Percentiles rank a stretch among this genome's conserved stretches.
Conservation (phyloP, 1,140 invertebrate species). For the Ceratoteleas bidentatus region DNA sequence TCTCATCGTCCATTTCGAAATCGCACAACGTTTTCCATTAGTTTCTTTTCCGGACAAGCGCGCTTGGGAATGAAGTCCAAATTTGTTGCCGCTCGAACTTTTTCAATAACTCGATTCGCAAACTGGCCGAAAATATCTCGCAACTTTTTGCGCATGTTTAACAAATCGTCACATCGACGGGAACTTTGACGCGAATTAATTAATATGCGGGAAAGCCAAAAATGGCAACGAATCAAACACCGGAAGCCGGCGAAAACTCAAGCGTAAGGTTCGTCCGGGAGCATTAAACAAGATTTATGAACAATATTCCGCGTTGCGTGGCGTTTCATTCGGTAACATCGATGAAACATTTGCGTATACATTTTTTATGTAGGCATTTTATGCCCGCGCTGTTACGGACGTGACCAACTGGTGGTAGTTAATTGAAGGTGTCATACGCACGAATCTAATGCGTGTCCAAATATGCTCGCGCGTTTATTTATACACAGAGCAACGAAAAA, state of each 20-base stretch:
- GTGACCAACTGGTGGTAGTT: conserved; percentile 44
- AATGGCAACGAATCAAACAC: neutral
- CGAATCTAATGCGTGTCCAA: conserved; percentile 41
- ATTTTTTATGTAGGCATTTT: conserved; percentile 43
- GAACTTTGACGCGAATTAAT: too few species aligned
- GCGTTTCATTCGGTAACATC: conserved; percentile 25
- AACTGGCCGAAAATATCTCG: neutral
- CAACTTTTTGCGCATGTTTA: too few species aligned
- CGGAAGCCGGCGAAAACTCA: neutral
- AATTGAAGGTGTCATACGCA: conserved; percentile 56
- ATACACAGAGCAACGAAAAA: conserved; percentile 4
- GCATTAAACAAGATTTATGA: conserved; percentile 16
- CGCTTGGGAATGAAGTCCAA: neutral
- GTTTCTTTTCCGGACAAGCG: neutral
- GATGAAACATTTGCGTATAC: conserved; percentile 25
- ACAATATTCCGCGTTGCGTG: conserved; percentile 10
- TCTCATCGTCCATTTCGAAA: neutral
- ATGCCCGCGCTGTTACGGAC: conserved; percentile 26
- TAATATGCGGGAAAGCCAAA: too few species aligned
- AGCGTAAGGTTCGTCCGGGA: neutral
- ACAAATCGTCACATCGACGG: too few species aligned
- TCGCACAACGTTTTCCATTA: neutral
- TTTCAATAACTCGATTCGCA: neutral
- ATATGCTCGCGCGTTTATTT: conserved; percentile 25
- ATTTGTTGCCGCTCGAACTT: neutral